phyloP scores from a whole-genome alignment of 2,113 vertebrate species.

The Pteropus alecto region DNA sequence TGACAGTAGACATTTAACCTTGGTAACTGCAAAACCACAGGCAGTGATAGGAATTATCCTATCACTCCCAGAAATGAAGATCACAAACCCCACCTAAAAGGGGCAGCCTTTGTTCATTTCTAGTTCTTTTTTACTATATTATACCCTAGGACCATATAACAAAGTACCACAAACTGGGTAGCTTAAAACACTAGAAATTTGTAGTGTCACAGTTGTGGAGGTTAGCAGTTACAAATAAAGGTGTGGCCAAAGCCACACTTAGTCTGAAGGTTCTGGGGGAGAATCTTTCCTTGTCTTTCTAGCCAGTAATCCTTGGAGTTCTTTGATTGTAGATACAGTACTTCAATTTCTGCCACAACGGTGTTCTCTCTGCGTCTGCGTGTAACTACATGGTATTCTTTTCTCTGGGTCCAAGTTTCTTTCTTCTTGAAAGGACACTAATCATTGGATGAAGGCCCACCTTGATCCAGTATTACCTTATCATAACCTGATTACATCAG shows the following conservation, averaged over 20 bases:
- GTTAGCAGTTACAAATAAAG: neutral
- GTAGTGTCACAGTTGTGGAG: neutral
- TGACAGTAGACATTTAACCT: neutral
- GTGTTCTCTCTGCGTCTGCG: neutral
- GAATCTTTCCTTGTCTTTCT: neutral
- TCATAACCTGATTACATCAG: neutral
- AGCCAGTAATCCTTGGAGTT: neutral
- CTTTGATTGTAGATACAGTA: neutral
- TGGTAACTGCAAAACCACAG: neutral
- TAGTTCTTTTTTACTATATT: neutral
- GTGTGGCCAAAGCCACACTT: neutral
- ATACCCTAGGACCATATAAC: neutral
- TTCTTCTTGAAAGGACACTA: neutral
- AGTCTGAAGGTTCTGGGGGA: neutral
- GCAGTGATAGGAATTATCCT: neutral
- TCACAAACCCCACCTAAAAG: neutral
- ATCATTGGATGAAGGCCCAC: neutral
- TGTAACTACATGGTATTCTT: neutral
- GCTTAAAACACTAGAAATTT: neutral
- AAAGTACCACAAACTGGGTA: neutral
- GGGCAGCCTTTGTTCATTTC: neutral
- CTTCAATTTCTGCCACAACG: neutral
- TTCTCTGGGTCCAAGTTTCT: neutral
- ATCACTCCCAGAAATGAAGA: neutral
- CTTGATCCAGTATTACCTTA: neutral